Percentiles rank a stretch among this genome's conserved stretches.
These are phyloP conservation scores for Clunio marinus DNA, from an alignment of 2,888 invertebrate species.

Conservation along the genomic window DNA sequence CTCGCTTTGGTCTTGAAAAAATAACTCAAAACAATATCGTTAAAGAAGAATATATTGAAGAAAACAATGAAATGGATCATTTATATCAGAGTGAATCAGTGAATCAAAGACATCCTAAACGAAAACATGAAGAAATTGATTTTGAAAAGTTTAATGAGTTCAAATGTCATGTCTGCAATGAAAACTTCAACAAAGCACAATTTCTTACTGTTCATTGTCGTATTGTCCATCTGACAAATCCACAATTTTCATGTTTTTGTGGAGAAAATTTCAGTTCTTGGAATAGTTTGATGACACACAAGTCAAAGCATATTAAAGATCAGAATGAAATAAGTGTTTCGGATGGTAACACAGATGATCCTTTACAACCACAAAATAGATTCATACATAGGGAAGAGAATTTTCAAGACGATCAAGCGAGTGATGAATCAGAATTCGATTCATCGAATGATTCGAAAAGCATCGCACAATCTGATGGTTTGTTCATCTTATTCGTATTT, in stretches of 20 bases:
- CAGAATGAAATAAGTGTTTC: too few species aligned
- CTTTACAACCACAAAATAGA: too few species aligned
- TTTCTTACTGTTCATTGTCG: slow-evolving; percentile 6
- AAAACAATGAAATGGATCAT: neutral
- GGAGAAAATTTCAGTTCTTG: neutral
- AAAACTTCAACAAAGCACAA: slow-evolving; percentile 14
- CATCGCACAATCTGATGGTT: too few species aligned
- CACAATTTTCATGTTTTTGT: slow-evolving; percentile 21
- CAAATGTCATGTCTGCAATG: slow-evolving; percentile 15
- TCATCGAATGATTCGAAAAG: too few species aligned
- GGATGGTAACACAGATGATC: too few species aligned
- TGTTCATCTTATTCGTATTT: too few species aligned
- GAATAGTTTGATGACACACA: neutral
- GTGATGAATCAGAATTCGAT: too few species aligned
- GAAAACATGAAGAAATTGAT: too few species aligned
- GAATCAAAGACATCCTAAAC: neutral
- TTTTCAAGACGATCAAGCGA: too few species aligned
- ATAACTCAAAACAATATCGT: neutral
- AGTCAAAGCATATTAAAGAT: slow-evolving; percentile 6
- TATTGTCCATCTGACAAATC: neutral
- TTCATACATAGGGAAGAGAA: too few species aligned
- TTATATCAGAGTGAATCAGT: neutral
- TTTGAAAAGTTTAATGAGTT: neutral
- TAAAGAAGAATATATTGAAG: neutral
- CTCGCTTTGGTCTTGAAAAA: neutral